Evolutionary conservation across 1,140 invertebrate genomes (phyloP).

Genomic region (Latrodectus geometricus): DNA sequence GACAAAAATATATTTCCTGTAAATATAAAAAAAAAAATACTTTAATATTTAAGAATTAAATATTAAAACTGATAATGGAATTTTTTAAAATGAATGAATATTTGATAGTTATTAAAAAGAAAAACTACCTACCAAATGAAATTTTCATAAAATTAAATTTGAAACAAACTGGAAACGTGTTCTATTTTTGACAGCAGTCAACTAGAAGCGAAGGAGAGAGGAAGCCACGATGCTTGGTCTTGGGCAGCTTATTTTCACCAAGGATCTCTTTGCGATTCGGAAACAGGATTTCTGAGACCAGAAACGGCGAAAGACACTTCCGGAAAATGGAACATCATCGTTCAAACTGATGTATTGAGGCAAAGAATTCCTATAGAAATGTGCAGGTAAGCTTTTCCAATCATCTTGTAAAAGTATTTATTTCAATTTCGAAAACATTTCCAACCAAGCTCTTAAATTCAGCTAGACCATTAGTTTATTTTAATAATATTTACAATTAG

Average conservation of each 20-base stretch:
- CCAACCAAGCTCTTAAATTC: too few species aligned
- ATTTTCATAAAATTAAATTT: too few species aligned
- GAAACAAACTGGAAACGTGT: neutral
- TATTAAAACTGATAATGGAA: too few species aligned
- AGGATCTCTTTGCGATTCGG: constrained; percentile 63
- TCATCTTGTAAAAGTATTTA: neutral
- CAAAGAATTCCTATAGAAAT: constrained; percentile 65
- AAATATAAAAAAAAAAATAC: too few species aligned
- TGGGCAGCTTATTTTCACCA: constrained; percentile 63
- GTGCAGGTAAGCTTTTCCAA: constrained; percentile 59
- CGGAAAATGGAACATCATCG: constrained; percentile 64
- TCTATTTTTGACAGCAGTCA: neutral
- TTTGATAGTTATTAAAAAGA: too few species aligned
- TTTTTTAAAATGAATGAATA: too few species aligned
- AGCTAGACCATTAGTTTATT: too few species aligned
- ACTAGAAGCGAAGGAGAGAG: constrained; percentile 12
- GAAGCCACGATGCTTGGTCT: constrained; percentile 55
- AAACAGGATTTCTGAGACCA: constrained; percentile 63
- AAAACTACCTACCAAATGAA: too few species aligned
- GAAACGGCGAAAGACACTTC: constrained; percentile 63
- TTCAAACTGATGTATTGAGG: constrained; percentile 62
- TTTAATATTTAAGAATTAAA: too few species aligned
- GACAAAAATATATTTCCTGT: too few species aligned
- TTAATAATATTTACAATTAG: too few species aligned
- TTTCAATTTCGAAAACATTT: too few species aligned